Percentiles rank a stretch among this genome's conserved stretches.
Conservation (phyloP, 2,113 vertebrate species). For the Saguinus midas region DNA sequence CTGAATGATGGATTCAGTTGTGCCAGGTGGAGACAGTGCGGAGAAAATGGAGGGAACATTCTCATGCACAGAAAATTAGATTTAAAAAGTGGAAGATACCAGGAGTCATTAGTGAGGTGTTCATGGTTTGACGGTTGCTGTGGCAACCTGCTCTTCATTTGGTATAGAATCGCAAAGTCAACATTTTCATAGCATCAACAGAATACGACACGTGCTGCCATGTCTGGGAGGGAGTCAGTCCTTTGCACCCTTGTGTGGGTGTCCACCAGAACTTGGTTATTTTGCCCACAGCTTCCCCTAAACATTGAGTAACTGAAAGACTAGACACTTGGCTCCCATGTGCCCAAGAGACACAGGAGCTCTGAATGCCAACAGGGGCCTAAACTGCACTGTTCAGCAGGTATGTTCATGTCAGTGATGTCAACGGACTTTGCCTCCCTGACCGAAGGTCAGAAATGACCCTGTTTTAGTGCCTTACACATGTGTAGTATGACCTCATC, state of each 20-base stretch:
- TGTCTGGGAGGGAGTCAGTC: not conserved
- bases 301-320: not conserved
- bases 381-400: fast-evolving
- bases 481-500: no score
- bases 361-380: fast-evolving
- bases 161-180: not conserved
- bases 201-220: fast-evolving
- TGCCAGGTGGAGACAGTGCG: not conserved
- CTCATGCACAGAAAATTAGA: not conserved
- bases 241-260: not conserved
- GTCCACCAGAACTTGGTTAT: not conserved
- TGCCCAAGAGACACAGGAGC: not conserved
- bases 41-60: not conserved
- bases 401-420: fast-evolving
- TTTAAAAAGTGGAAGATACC: not conserved
- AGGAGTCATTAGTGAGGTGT: not conserved
- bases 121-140: not conserved
- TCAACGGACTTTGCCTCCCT: not conserved
- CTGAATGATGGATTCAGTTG: not conserved
- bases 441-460: no score
- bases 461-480: not conserved
- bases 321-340: fast-evolving
- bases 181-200: slow-evolving; percentile 45
- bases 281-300: not conserved
- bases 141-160: not conserved